Evolutionary conservation across 2,797 vertebrate genomes (phyloP).

Genomic region (Sparus aurata): DNA sequence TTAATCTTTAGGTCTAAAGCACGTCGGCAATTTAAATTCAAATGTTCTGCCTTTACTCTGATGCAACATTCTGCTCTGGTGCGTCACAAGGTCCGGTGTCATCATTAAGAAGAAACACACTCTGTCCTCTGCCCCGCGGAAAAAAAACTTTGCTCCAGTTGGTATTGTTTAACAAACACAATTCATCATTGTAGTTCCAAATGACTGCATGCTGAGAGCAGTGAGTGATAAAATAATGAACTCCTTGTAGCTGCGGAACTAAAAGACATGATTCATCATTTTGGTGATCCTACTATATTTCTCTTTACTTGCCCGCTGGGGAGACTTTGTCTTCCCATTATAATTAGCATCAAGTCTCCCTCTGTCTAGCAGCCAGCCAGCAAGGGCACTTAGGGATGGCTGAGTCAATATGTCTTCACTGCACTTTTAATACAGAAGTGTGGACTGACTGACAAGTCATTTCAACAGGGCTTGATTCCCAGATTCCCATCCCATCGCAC

Average conservation of each 20-base stretch:
- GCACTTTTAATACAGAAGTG: slow-evolving; percentile 82
- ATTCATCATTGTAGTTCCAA: slow-evolving; percentile 71
- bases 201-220: slow-evolving; percentile 68
- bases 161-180: slow-evolving; percentile 69
- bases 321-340: slow-evolving; percentile 82
- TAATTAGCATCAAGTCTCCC: slow-evolving; percentile 82
- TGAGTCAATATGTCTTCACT: slow-evolving; percentile 82
- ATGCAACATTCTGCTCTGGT: slow-evolving; percentile 5
- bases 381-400: slow-evolving; percentile 79
- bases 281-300: slow-evolving; percentile 72
- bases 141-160: slow-evolving; percentile 39
- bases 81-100: slow-evolving; percentile 18
- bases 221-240: slow-evolving; percentile 79
- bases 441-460: slow-evolving; percentile 81
- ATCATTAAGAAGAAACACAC: slow-evolving; percentile 28
- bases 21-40: neutral
- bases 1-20: neutral
- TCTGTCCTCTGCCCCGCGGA: slow-evolving; percentile 34
- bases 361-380: slow-evolving; percentile 77
- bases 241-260: slow-evolving; percentile 69
- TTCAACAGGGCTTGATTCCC: slow-evolving; percentile 73
- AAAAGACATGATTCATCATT: slow-evolving; percentile 80
- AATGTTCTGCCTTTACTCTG: neutral
- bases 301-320: slow-evolving; percentile 70
- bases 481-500: slow-evolving; percentile 61